phyloP scores from a whole-genome alignment of 2,888 invertebrate species.

The Embidobia sp. region DNA sequence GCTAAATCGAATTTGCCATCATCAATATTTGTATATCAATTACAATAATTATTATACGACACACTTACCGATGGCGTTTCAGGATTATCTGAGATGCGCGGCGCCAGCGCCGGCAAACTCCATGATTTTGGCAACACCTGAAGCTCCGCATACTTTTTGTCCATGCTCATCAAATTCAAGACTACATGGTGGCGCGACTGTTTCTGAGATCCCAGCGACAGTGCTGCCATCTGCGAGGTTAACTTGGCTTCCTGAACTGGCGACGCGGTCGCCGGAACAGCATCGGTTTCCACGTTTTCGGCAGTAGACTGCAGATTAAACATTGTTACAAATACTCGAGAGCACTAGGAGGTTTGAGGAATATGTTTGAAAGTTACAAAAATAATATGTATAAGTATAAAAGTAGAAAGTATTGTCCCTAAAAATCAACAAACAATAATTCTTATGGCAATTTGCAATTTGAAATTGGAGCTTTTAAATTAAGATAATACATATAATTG shows the following conservation, averaged over 20 bases:
- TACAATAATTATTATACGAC: too few species aligned
- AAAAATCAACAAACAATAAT: too few species aligned
- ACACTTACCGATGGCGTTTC: conserved; percentile 87
- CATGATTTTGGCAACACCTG: conserved; percentile 88
- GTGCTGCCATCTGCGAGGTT: conserved; percentile 66
- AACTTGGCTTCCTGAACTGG: conserved; percentile 72
- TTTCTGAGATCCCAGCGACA: conserved; percentile 70
- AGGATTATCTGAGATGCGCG: conserved; percentile 84
- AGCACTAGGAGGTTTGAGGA: too few species aligned
- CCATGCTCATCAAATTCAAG: conserved; percentile 90
- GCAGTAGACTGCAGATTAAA: conserved; percentile 37
- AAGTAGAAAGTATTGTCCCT: too few species aligned
- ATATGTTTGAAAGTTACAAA: too few species aligned
- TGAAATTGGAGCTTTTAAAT: too few species aligned
- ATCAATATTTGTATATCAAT: too few species aligned
- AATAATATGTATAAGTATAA: too few species aligned
- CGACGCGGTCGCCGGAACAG: conserved; percentile 66
- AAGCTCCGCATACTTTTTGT: conserved; percentile 87
- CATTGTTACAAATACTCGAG: too few species aligned
- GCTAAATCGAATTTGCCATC: too few species aligned
- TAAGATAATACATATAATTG: too few species aligned
- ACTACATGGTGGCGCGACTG: conserved; percentile 83
- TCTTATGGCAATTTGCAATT: too few species aligned
- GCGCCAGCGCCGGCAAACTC: conserved; percentile 87
- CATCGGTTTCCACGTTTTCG: conserved; percentile 68